These are phyloP conservation scores for Rhinoraja longicauda DNA, from an alignment of 2,797 vertebrate genomes.

Conservation along the genomic window DNA sequence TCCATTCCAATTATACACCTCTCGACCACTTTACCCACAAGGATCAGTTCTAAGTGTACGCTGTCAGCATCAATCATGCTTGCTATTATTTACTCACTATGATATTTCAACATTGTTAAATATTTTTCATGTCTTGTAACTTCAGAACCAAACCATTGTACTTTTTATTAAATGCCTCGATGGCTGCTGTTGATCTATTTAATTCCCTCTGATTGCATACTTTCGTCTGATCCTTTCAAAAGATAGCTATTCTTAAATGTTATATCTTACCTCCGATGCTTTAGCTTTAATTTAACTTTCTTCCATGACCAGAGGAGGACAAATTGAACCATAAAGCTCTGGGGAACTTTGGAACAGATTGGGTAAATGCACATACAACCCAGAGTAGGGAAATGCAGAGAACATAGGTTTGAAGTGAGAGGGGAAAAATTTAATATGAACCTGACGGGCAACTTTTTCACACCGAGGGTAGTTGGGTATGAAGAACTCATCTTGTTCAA, in stretches of 20 bases:
- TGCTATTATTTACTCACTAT: not conserved
- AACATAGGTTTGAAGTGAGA: too few relatives aligned
- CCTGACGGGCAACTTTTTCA: too few relatives aligned
- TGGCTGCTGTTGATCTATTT: not conserved
- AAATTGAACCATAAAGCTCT: not conserved
- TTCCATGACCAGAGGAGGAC: not conserved
- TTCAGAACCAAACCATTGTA: not conserved
- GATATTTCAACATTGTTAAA: not conserved
- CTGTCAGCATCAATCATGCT: not conserved
- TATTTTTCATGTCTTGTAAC: not conserved
- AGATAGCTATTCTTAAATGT: not conserved
- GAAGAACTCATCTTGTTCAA: too few relatives aligned
- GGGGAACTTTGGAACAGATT: not conserved
- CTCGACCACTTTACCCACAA: too few relatives aligned
- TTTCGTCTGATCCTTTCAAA: not conserved
- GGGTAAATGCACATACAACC: too few relatives aligned
- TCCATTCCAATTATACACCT: not conserved
- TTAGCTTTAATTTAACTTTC: not conserved
- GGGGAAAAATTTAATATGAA: too few relatives aligned
- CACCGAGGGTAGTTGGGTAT: too few relatives aligned
- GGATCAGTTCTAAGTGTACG: not conserved
- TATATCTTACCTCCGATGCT: not conserved
- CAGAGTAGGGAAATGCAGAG: too few relatives aligned
- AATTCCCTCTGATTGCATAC: not conserved
- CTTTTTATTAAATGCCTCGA: not conserved